Evolutionary conservation across 2,797 vertebrate species (phyloP), one percentile per base, ranked within the genome.

Genomic region (Potorous gilbertii): DNA sequence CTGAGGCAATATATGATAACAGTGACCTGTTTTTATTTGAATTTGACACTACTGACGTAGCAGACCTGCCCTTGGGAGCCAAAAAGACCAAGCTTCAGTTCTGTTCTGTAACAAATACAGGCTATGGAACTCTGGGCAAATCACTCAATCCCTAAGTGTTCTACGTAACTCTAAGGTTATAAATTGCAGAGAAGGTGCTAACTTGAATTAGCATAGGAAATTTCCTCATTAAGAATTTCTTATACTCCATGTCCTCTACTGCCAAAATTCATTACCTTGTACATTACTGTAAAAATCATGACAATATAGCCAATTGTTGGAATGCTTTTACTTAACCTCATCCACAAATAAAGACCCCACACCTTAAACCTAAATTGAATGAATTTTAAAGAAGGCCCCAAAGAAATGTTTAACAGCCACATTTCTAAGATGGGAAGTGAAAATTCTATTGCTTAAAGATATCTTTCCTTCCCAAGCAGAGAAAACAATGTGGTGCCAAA

Each of bases 281-380:
- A 81, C n/a, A 81, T 6, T 40, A 81, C n/a, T 3, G 6, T 0
- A 1, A n/a, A 52, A 1, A 10, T 27, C 54, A 50, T 18, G 13
- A 31, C 24, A 24, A 89, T 28, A 34, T 0, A 29, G 92, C 5
- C 40, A 31, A 92, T 55, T 3, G 0, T 13, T 1, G 29, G 89
- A 92, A 74, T 28, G 1, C 0, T 29, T 34, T 31, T 46, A 16
- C 0, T 1, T 8, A 57, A 89, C 1, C 27, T 0, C 0, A 24
- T 8, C 29, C 29, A 55, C 28, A 54, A 29, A 56, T 4, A 21
- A 46, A 54, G 54, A 28, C 40, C 90, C 24, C 8, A 13, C 0
- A 8, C 13, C 0, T 74, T 74, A 74, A 16, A 74, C 31, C 31
- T 62, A 62, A 74, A n/a, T 74, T 16, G 34, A 31, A 28, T 1